Base-by-base conservation (phyloP, 1,140 invertebrate genomes). In the Glossosoma conforme region DNA sequence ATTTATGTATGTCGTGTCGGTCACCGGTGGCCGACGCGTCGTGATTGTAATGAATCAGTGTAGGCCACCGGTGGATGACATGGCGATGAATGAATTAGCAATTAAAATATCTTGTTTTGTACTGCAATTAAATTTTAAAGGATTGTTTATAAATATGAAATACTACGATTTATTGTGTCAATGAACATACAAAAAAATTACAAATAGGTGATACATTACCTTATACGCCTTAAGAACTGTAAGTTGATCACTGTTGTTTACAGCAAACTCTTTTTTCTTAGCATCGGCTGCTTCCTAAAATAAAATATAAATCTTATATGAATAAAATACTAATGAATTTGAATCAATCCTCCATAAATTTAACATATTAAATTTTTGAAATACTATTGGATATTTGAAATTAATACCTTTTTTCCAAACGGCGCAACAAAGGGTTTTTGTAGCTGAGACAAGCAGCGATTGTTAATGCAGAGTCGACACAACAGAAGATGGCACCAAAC, bases 391-490 rank as follows among this genome's bases (percentile, higher is more conserved):
- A n/a, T n/a, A n/a, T n/a, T n/a, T 22, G 17, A 38, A 25, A 49
- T 40, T 22, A 45, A 44, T 45, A 74, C 70, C 61, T 80, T 81
- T 60, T 89, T 87, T 17, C 81, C 85, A 61, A 91, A 81, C 0
- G 89, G 87, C 24, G 83, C 75, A 0, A 84, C 71, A 64, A 93
- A 93, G 0, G 90, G 59, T 82, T 87, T 66, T 91, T 91, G 63
- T 91, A 83, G 49, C 91, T 88, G 3, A 98, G 70, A 64, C 84
- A 86, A 28, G 93, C 90, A 1, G 93, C 93, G 62, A 98, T 91
- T 6, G 93, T 97, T 1, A 98, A 72, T 0, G 94, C 84, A 1
- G 93, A 93, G 71, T 97, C 92, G 2, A 98, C 76, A 67, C 94
- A 97, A 60, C 90, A 91, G 59, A 98, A 87, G 42, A 96, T 89